Base-by-base conservation (phyloP, 1,140 invertebrate species). In the Ostrea edulis region DNA sequence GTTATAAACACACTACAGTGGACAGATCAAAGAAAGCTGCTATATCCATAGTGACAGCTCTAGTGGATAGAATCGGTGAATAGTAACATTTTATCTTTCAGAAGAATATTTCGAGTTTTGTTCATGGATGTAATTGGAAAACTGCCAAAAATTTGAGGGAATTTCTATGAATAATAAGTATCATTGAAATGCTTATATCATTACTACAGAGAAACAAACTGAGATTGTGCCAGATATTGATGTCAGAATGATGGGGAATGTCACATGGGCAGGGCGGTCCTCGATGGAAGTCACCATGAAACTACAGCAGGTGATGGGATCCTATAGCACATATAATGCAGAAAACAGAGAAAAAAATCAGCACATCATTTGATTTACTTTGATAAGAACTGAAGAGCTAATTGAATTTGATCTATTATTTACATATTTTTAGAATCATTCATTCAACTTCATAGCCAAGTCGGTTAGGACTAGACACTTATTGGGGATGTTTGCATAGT, bases 281-380 rank as follows among this genome's bases (percentile, higher is more conserved):
- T 97, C 97, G 0, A 95, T 97, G 90, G 97, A 97, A 94, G 95
- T 97, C 20, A 96, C 96, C 0, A 96, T 97, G 86, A 96, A 96
- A 95, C 91, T 97, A 20, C 96, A 97, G 90, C 97, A 97, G 94
- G 93, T 93, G 86, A 22, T 55, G 12, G 0, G 7, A n/a, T n/a
- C n/a, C n/a, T n/a, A n/a, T n/a, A n/a, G n/a, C n/a, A n/a, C 35
- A 44, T 44, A 44, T 44, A 44, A 44, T 44, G 35, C 35, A 44
- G 5, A 5, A 44, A 44, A 44, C n/a, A 5, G 35, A 44, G 35
- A 44, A 44, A 44, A 2, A 44, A 44, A 44, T 44, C 35, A 1
- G 35, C 5, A 44, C 35, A 44, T 5, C 5, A 2, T 44, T 5
- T 44, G 5, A 44, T 2, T 44, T 5, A 44, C 35, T 44, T 44